Conservation (phyloP, 2,888 invertebrate species). For the Sceliomorpha sp. region DNA sequence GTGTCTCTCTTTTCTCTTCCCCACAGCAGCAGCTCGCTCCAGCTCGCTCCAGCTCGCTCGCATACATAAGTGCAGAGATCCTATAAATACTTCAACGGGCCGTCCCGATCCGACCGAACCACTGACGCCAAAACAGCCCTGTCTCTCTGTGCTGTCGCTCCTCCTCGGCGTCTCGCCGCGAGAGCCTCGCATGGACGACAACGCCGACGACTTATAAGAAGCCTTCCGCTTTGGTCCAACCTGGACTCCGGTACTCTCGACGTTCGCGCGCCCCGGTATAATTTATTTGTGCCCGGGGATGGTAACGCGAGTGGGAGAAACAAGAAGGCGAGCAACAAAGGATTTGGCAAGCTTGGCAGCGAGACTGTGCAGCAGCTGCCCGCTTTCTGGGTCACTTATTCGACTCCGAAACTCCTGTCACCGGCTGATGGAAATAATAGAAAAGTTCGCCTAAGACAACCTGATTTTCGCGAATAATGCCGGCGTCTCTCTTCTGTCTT, state of each 20-base stretch:
- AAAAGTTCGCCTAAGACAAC: slow-evolving; percentile 4
- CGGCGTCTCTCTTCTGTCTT: slow-evolving; percentile 14
- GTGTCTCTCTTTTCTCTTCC: slow-evolving; percentile 3
- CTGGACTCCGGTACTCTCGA: slow-evolving; percentile 15
- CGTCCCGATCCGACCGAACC: slow-evolving; percentile 38
- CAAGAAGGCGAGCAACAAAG: slow-evolving; percentile 14
- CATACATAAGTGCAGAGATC: slow-evolving; percentile 40
- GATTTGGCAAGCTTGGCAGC: no score
- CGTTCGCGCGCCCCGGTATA: slow-evolving; percentile 15
- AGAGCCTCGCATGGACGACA: background rate
- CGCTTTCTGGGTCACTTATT: slow-evolving; percentile 5
- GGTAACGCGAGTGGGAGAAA: slow-evolving; percentile 13
- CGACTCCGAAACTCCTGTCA: slow-evolving; percentile 17
- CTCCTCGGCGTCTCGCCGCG: slow-evolving; percentile 8
- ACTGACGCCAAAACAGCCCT: slow-evolving; percentile 29
- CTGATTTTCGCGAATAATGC: slow-evolving; percentile 21
- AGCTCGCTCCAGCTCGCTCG: slow-evolving; percentile 24
- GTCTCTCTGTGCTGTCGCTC: slow-evolving; percentile 16
- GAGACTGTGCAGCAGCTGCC: slow-evolving; percentile 26
- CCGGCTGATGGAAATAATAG: slow-evolving; percentile 26
- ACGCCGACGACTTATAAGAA: slow-evolving; percentile 30
- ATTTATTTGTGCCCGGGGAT: slow-evolving; percentile 25
- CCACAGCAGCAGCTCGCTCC: slow-evolving; percentile 11
- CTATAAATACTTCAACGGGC: slow-evolving; percentile 44
- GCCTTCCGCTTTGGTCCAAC: slow-evolving; percentile 10